Evolutionary conservation across 2,797 vertebrate genomes (phyloP), one percentile per base, ranked within the genome.

Genomic region (Pangasius djambal): DNA sequence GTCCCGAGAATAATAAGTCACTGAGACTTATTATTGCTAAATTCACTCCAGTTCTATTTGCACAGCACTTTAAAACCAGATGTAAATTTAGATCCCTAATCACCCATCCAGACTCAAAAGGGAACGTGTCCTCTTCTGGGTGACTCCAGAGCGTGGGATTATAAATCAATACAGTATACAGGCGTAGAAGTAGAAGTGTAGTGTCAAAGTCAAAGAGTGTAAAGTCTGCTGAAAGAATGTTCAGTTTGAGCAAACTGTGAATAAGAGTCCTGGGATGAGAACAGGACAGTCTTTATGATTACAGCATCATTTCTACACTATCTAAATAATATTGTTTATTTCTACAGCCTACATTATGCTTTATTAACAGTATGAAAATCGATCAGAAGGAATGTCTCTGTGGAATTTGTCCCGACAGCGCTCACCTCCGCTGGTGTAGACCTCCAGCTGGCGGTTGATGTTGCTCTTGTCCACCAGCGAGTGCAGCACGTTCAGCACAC

Each of bases 401-500:
- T 72, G 3, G 37, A 74, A 74, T 74, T n/a, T 22, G 34, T 22
- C 70, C 37, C 8, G 2, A 48, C 5, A n/a, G 48, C 48, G 13
- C 94, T 96, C 90, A 99, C 99, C 99, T 96, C 98, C 99, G 0
- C 99, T 99, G 7, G 99, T 99, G 93, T 99, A 99, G 85, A 99
- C 97, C 93, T 99, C 99, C n/a, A 99, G 95, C 94, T 99, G 99
- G 2, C 97, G 94, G 94, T 99, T 99, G 90, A 99, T 99, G 95
- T 99, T 99, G 94, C 98, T 99, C 94, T 99, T 99, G 94, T 99
- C 99, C 6, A 99, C 98, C 65, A 99, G 95, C 4, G 99, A 99
- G 91, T 99, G 98, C 78, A 99, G 96, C 59, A 99, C 99, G 1
- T 99, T 99, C 81, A 99, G 97, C 87, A 99, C 99, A 0, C 99